Base-by-base conservation (phyloP, 2,888 invertebrate species). In the Neelides folsomi region DNA sequence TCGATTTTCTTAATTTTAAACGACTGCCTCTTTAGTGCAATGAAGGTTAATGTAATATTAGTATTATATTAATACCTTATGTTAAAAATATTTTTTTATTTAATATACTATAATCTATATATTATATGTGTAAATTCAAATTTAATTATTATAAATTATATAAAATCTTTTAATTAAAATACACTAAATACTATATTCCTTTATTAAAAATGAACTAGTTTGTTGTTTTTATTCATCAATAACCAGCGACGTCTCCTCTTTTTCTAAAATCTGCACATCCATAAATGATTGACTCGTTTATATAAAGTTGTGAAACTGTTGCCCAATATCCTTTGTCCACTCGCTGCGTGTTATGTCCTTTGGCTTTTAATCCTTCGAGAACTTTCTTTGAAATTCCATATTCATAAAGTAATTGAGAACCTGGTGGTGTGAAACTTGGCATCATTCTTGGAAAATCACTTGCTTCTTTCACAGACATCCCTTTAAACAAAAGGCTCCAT, bases 401-500 rank as follows among this genome's bases (percentile, higher is more conserved):
- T 53, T 64, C 64, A 44, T 64, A 64, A 27, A 5, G 27, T 41
- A 53, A 20, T 5, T 63, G 12, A 27, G 27, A 27, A 1, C 47
- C 10, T 5, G 54, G 44, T 18, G 52, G 54, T 46, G 52, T 40
- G 44, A 61, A 62, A 19, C 39, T 49, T 9, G 56, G 51, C 5
- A 51, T 48, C 9, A 62, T 51, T 40, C 64, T 48, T 4, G 64
- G 63, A 20, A 60, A 58, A 52, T 64, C 64, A 39, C 54, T 60
- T 1, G 64, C 63, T 18, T 55, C 34, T 52, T 64, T 64, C 47
- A 64, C 62, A 40, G 62, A 57, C 56, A 60, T 55, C 41, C 59
- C 57, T 13, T 62, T 53, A 48, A 62, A 64, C n/a, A 64, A 50
- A 39, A 63, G 59, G 47, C 63, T 51, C 64, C 64, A 64, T 7